These are phyloP conservation scores for Pandemis corylana DNA, from an alignment of 2,888 invertebrate genomes.

Conservation along the genomic window DNA sequence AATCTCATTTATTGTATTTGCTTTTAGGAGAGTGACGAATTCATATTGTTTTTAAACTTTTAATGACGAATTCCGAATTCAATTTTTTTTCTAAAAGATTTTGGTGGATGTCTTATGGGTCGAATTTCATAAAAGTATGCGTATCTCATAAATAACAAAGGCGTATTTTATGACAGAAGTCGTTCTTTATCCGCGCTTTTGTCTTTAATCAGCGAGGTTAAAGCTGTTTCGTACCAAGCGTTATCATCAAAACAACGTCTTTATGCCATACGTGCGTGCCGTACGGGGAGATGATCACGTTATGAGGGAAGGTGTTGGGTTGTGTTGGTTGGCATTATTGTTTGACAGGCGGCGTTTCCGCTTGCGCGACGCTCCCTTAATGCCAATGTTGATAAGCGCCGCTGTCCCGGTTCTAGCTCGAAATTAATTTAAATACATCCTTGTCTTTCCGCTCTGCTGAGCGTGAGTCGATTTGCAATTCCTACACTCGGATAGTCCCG, in stretches of 20 bases:
- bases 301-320: slow-evolving; percentile 39
- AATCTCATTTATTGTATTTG: background rate
- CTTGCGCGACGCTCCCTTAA: slow-evolving; percentile 30
- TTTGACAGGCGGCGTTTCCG: slow-evolving; percentile 39
- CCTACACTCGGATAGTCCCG: slow-evolving; percentile 71
- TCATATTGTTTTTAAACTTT: too few species aligned
- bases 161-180: too few species aligned
- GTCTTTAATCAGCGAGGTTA: background rate
- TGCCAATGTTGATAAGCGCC: slow-evolving; percentile 50
- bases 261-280: background rate
- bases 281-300: slow-evolving; percentile 23
- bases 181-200: too few species aligned
- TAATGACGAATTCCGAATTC: too few species aligned
- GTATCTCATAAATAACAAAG: too few species aligned
- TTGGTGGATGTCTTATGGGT: too few species aligned
- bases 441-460: slow-evolving; percentile 74
- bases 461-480: slow-evolving; percentile 77
- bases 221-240: background rate
- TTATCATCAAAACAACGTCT: slow-evolving; percentile 1
- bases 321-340: slow-evolving; percentile 36
- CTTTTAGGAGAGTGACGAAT: too few species aligned
- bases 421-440: slow-evolving; percentile 81
- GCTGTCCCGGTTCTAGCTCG: slow-evolving; percentile 49
- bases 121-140: too few species aligned
- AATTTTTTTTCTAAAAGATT: too few species aligned